phyloP scores from a whole-genome alignment of 2,888 invertebrate species.

The Schizaphis graminum region DNA sequence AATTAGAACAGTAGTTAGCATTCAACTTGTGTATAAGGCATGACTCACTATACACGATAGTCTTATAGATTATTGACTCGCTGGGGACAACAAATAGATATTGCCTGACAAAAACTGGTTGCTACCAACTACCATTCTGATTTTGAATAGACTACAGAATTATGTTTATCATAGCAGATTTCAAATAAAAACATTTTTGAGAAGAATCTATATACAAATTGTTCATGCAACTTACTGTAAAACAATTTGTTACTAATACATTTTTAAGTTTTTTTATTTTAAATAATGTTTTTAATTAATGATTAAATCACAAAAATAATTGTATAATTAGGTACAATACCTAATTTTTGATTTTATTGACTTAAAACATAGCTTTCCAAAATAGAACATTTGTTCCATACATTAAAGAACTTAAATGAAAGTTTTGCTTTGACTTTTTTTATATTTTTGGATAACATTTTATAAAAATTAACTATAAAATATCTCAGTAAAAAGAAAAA shows the following conservation, averaged over 20 bases:
- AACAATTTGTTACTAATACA: neutral
- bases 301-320: neutral
- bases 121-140: too few species aligned
- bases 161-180: too few species aligned
- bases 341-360: neutral
- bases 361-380: neutral
- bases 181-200: neutral
- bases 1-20: too few species aligned
- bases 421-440: neutral
- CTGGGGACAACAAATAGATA: too few species aligned
- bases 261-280: neutral
- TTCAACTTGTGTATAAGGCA: too few species aligned
- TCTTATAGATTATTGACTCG: too few species aligned
- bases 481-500: neutral
- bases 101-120: too few species aligned
- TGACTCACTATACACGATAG: too few species aligned
- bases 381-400: neutral
- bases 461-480: neutral
- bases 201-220: neutral
- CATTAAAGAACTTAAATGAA: neutral
- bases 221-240: neutral
- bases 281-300: neutral
- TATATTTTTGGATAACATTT: neutral
- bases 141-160: too few species aligned
- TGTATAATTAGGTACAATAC: neutral